These are phyloP conservation scores for Syngnathus acus DNA, from an alignment of 2,797 vertebrate genomes.

Conservation along the genomic window DNA sequence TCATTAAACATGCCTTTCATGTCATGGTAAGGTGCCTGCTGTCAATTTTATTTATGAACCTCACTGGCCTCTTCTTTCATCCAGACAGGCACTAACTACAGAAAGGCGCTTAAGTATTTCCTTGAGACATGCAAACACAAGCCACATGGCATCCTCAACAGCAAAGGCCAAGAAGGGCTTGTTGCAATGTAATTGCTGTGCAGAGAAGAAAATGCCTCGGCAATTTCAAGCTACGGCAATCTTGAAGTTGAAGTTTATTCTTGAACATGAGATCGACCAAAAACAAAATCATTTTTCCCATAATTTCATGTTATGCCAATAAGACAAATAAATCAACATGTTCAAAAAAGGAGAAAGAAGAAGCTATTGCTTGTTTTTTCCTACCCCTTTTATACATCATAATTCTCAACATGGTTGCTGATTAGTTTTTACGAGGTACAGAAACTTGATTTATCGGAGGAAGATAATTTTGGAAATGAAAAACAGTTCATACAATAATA, in stretches of 20 bases:
- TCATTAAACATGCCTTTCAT: slow-evolving; percentile 64
- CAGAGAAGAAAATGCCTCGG: slow-evolving; percentile 10
- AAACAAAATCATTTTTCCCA: too few species aligned
- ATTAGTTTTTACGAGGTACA: too few species aligned
- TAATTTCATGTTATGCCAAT: too few species aligned
- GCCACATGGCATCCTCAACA: neutral
- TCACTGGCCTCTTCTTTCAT: slow-evolving; percentile 63
- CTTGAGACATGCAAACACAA: slow-evolving; percentile 42
- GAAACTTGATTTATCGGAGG: too few species aligned
- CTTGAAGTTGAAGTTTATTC: neutral
- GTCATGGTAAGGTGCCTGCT: slow-evolving; percentile 67
- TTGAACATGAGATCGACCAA: too few species aligned
- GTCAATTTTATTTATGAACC: slow-evolving; percentile 77
- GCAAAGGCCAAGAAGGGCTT: neutral
- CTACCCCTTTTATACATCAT: too few species aligned
- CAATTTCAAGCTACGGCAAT: neutral
- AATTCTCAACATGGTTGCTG: too few species aligned
- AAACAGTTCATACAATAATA: too few species aligned
- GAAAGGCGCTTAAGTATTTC: slow-evolving; percentile 30
- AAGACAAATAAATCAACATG: too few species aligned
- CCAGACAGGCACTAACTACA: slow-evolving; percentile 48
- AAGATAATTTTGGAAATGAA: too few species aligned
- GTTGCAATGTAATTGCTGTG: neutral
- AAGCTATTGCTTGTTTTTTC: too few species aligned
- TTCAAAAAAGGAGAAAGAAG: too few species aligned